phyloP scores from a whole-genome alignment of 1,140 invertebrate genomes.

The Acyrthosiphon pisum region DNA sequence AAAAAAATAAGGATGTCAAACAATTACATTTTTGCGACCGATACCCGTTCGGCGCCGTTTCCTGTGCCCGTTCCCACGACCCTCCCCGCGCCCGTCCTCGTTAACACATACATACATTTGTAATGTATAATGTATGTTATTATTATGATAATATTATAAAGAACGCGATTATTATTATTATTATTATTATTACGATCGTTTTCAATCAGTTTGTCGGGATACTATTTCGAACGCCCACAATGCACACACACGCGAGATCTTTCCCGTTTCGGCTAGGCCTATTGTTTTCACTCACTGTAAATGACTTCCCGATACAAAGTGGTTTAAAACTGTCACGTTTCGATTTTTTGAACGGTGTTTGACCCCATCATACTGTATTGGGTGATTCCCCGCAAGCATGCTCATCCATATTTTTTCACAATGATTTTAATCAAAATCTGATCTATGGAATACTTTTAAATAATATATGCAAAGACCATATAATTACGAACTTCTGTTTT shows the following conservation, averaged over 20 bases:
- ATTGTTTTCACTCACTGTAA: not conserved
- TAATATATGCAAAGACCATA: too few relatives aligned
- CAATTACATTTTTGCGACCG: constrained; percentile 53
- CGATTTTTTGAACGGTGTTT: not conserved
- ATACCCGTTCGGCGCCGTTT: constrained; percentile 40
- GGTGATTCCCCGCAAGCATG: too few relatives aligned
- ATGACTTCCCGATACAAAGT: not conserved
- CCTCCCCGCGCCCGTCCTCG: not conserved
- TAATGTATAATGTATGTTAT: not conserved
- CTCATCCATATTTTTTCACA: too few relatives aligned
- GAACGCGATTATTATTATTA: not conserved
- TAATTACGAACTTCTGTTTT: too few relatives aligned
- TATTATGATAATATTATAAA: constrained; percentile 1
- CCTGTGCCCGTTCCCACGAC: constrained; percentile 52
- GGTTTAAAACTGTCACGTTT: not conserved
- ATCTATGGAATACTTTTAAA: too few relatives aligned
- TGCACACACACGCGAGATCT: not conserved
- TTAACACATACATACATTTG: not conserved
- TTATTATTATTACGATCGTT: constrained; percentile 34
- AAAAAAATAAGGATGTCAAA: constrained; percentile 33
- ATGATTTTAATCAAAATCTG: too few relatives aligned
- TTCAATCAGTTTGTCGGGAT: not conserved
- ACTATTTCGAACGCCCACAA: not conserved
- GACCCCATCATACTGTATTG: not conserved
- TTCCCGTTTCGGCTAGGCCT: not conserved